A percentile compares a stretch with the other conserved stretches of the same genome.
Conservation (phyloP, 2,797 vertebrate species). For the Megaceryle alcyon region DNA sequence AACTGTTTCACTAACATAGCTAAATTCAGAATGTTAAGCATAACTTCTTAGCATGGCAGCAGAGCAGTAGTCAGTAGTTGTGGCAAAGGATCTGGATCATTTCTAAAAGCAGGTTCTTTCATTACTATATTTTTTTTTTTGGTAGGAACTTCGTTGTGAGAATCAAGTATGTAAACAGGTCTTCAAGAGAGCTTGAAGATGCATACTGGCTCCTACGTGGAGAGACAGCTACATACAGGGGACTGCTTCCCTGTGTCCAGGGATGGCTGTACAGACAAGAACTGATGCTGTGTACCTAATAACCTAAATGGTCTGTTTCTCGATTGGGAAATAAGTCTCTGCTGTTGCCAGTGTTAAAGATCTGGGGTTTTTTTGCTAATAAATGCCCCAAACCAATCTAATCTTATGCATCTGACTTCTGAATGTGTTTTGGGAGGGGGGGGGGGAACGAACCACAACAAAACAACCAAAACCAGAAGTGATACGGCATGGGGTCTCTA, state of each 20-base stretch:
- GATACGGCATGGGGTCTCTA: not conserved
- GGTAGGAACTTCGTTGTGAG: slow-evolving; percentile 89
- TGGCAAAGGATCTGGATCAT: not conserved
- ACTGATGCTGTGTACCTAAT: not conserved
- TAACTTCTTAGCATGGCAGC: not conserved
- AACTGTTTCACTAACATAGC: not conserved
- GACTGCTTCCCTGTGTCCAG: not conserved
- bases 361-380: slow-evolving; percentile 43
- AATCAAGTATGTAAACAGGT: slow-evolving; percentile 88
- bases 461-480: fast-evolving
- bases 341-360: not conserved
- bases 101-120: not conserved
- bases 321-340: slow-evolving; percentile 9
- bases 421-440: not conserved
- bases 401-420: not conserved
- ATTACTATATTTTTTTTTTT: not conserved
- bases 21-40: not conserved
- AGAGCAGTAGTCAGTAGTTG: not conserved
- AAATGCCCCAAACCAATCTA: not conserved
- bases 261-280: not conserved
- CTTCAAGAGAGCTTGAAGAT: slow-evolving; percentile 79
- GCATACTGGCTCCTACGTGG: not conserved
- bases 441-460: not conserved
- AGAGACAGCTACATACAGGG: not conserved
- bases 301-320: not conserved